Conservation (phyloP, 23 tunicate genomes). For the Pegea sp. region DNA sequence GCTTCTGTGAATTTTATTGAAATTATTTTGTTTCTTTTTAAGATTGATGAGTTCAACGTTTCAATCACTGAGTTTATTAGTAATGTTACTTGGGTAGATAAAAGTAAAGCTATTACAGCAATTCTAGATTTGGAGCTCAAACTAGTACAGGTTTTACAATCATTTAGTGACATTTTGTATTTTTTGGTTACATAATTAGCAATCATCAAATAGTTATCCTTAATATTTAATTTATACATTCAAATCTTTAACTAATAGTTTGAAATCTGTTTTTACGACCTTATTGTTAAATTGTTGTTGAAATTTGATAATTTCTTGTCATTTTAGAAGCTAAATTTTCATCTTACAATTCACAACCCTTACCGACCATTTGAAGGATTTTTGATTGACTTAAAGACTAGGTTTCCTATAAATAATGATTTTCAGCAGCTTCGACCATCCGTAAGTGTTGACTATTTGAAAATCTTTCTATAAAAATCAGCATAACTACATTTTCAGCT, state of each 20-base stretch:
- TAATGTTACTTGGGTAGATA: slow-evolving; percentile 13
- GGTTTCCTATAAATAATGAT: slow-evolving; percentile 23
- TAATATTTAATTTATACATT: background rate
- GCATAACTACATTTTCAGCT: background rate
- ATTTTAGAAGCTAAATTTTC: slow-evolving; percentile 55
- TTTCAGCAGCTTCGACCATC: slow-evolving; percentile 33
- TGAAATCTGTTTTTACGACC: background rate
- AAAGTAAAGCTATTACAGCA: slow-evolving; percentile 8
- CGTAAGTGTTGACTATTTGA: slow-evolving; percentile 15
- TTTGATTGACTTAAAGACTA: slow-evolving; percentile 67
- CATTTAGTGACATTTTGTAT: too few species aligned
- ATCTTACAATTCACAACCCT: slow-evolving; percentile 66
- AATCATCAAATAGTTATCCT: background rate
- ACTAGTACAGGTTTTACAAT: slow-evolving; percentile 25
- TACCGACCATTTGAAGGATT: slow-evolving; percentile 92
- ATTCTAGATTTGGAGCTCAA: slow-evolving; percentile 53
- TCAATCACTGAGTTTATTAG: slow-evolving; percentile 74
- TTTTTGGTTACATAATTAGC: background rate
- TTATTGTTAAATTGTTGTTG: background rate
- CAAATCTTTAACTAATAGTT: background rate
- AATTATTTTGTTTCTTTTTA: background rate
- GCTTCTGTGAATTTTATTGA: background rate
- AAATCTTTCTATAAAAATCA: background rate
- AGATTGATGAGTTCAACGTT: slow-evolving; percentile 87
- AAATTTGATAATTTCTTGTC: background rate